Evolutionary conservation across 2,113 vertebrate genomes (phyloP), one percentile per base, ranked within the genome.

Genomic region (Zosterops lateralis): DNA sequence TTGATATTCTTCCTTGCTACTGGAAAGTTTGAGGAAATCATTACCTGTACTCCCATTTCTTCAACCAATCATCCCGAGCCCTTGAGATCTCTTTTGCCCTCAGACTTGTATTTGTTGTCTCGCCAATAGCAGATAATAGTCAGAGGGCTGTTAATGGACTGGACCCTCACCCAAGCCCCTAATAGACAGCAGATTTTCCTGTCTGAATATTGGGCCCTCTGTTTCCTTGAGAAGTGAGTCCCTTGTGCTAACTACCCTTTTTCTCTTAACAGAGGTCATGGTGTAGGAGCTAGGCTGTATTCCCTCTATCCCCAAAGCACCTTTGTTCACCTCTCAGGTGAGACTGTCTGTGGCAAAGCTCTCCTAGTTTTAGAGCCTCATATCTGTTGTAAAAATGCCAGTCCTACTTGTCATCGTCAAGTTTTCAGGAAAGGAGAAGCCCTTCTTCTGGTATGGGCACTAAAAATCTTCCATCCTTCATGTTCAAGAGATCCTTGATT

Each of bases 101-200:
- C 28, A 48, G 22, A 56, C 12, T 40, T 47, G 10, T 53, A 24
- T 66, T 29, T 19, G 34, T 50, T n/a, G 57, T 75, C 20, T 57
- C 51, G 34, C 5, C 25, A 48, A 16, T 4, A 34, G 8, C 1
- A 1, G 34, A 34, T 31, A 34, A 50, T 50, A 57, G 34, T 48
- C 12, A 75, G 29, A 66, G 16, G 6, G 15, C 10, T 65, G 34
- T 57, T 57, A 74, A n/a, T 9, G 34, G 61, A 57, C 34, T 66
- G 42, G 10, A n/a, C 10, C 31, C 13, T 34, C 12, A 29, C 16
- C 9, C 0, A 0, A 75, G 34, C 10, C 25, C 29, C 24, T 50
- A 21, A 50, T 2, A 51, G 34, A 34, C 8, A 50, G 9, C 6
- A 70, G 31, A 51, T 31, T 9, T 58, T 76, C 12, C 12, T 21